phyloP scores from a whole-genome alignment of 2,113 vertebrate species.

The Megalops atlanticus region DNA sequence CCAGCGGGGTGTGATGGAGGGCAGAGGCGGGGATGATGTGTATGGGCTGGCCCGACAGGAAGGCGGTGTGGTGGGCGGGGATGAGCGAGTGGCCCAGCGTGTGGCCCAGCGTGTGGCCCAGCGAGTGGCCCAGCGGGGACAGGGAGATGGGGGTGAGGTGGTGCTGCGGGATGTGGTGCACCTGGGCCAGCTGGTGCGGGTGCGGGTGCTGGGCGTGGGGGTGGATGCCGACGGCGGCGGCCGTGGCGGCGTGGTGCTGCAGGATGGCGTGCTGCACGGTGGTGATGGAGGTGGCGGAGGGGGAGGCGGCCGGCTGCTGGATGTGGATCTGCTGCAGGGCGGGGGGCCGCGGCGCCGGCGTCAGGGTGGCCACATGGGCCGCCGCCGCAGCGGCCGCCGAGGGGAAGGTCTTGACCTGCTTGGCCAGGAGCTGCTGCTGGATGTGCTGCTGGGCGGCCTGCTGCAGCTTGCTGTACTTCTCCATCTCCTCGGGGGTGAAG shows the following conservation, averaged over 20 bases:
- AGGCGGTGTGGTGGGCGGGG: constrained; percentile 89
- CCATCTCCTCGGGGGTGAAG: constrained; percentile 97
- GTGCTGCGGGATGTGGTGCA: constrained; percentile 96
- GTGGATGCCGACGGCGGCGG: constrained; percentile 88
- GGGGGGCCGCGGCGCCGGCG: constrained; percentile 73
- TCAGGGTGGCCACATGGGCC: constrained; percentile 59
- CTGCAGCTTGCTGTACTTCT: constrained; percentile 97
- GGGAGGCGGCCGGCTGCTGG: constrained; percentile 84
- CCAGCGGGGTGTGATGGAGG: constrained; percentile 89
- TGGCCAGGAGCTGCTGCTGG: constrained; percentile 95
- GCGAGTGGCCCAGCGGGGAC: constrained; percentile 77
- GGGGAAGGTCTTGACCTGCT: constrained; percentile 93
- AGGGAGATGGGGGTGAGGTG: constrained; percentile 93
- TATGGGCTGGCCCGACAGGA: constrained; percentile 93
- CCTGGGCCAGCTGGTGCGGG: constrained; percentile 87
- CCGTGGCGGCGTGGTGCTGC: constrained; percentile 88
- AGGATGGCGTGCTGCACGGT: constrained; percentile 94
- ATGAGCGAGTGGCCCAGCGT: constrained; percentile 88
- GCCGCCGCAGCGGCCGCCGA: constrained; percentile 79
- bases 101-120: constrained; percentile 77
- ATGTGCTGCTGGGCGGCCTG: constrained; percentile 98
- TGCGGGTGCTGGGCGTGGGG: constrained; percentile 85
- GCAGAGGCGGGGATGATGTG: constrained; percentile 97
- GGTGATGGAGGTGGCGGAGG: constrained; percentile 88
- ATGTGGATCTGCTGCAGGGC: constrained; percentile 91